These are phyloP conservation scores for Penaeus chinensis DNA, from an alignment of 1,140 invertebrate genomes.

Conservation along the genomic window DNA sequence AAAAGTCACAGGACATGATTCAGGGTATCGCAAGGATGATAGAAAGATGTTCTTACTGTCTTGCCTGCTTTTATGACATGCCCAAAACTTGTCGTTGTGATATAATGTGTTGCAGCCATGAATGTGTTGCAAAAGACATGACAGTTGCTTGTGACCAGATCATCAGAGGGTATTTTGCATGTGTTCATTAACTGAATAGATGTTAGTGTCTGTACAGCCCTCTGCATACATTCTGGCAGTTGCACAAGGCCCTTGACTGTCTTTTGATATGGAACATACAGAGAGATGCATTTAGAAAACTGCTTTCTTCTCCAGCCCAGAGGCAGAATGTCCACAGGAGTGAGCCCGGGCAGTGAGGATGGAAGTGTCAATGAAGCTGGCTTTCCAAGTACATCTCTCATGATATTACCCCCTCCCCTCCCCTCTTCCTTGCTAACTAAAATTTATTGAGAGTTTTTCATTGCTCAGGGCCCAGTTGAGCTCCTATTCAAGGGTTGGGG, in stretches of 20 bases:
- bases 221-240: slow-evolving; percentile 6
- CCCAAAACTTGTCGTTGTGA: no score
- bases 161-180: slow-evolving; percentile 37
- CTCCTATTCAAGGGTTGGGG: no score
- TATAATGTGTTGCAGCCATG: slow-evolving; percentile 21
- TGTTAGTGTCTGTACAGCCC: slow-evolving; percentile 31
- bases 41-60: slow-evolving; percentile 6
- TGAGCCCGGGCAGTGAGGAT: no score
- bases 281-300: no score
- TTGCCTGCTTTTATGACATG: slow-evolving; percentile 5
- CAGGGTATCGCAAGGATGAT: slow-evolving; percentile 1
- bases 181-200: slow-evolving; percentile 33
- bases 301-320: no score
- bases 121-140: slow-evolving; percentile 20
- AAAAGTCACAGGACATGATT: slow-evolving; percentile 37
- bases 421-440: no score
- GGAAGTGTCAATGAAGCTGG: no score
- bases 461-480: no score
- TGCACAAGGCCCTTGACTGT: neutral
- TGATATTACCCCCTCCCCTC: no score
- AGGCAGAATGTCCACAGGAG: no score
- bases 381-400: no score
- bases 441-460: no score
- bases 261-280: neutral
- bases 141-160: slow-evolving; percentile 9